Conservation (phyloP, 2,113 vertebrate species). For the Collichthys lucidus region DNA sequence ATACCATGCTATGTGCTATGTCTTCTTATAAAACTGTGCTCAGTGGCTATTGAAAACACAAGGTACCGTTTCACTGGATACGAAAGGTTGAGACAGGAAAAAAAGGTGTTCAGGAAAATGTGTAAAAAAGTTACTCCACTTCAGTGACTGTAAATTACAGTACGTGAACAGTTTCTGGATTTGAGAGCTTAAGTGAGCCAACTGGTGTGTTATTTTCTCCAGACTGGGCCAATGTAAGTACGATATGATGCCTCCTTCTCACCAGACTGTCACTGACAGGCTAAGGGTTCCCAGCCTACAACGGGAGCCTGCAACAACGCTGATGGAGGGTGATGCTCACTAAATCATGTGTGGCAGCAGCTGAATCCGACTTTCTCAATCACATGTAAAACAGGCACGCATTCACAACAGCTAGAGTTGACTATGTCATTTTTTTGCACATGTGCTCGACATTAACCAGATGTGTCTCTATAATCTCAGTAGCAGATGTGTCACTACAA, state of each 20-base stretch:
- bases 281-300: neutral
- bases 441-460: constrained; percentile 13
- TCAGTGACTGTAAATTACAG: neutral
- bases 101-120: neutral
- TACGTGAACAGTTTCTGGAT: neutral
- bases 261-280: constrained; percentile 50
- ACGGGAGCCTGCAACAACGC: neutral
- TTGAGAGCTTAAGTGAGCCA: constrained; percentile 11
- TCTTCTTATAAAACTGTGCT: neutral
- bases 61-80: no score
- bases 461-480: constrained; percentile 26
- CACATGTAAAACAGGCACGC: constrained; percentile 8
- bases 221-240: neutral
- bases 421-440: constrained; percentile 23
- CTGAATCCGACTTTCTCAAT: constrained; percentile 51
- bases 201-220: constrained; percentile 31
- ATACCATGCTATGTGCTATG: no score
- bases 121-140: neutral
- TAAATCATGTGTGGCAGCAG: constrained; percentile 21
- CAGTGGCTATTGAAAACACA: neutral
- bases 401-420: constrained; percentile 29
- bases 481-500: neutral
- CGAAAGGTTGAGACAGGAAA: no score
- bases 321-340: constrained; percentile 27
- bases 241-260: constrained; percentile 27